Base-by-base conservation (phyloP, 37 sponge, comb jelly and placozoan genomes). In the Tethya wilhelma region DNA sequence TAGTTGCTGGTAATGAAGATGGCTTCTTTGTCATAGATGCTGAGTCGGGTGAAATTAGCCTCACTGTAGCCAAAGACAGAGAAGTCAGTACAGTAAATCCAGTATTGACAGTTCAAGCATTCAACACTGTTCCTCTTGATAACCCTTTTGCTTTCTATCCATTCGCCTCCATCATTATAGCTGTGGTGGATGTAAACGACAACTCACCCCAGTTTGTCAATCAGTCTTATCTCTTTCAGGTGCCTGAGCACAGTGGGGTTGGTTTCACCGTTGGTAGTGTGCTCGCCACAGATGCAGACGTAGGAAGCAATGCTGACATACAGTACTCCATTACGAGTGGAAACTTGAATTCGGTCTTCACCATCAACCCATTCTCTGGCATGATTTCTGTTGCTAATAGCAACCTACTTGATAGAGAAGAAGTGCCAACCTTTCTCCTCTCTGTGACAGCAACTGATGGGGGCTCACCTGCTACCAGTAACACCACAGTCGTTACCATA, bases 241-340 rank as follows among this genome's bases (percentile, higher is more conserved):
- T 84, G 8, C 20, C 64, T 30, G 93, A 92, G 44, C 65, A 84
- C 46, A 23, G 64, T 30, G 45, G 36, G 14, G 32, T 59, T 29
- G 73, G 70, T 1, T 22, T 60, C 5, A 32, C 53, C 1, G 72
- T 92, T 36, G 85, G 74, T 22, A 70, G 29, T 1, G 59, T 88
- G 8, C 42, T 34, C 36, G 81, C 82, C 46, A 74, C 41, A 38
- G 93, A 84, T 75, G 59, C 56, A 23, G 86, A 84, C 60, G 63
- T 63, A 1, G 89, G 91, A 1, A 62, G 55, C 31, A 94, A 94
- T 84, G 84, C 83, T 12, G 78, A 79, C 3, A 36, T 94, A 2
- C 17, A 11, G 9, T 90, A 79, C 78, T n/a, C 42, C 12, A 70
- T 84, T 11, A 26, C 53, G 33, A 20, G 36, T 14, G 69, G 79